Evolutionary conservation across 2,797 vertebrate genomes (phyloP), one percentile per base, ranked within the genome.

Genomic region (Sebastes alutus): DNA sequence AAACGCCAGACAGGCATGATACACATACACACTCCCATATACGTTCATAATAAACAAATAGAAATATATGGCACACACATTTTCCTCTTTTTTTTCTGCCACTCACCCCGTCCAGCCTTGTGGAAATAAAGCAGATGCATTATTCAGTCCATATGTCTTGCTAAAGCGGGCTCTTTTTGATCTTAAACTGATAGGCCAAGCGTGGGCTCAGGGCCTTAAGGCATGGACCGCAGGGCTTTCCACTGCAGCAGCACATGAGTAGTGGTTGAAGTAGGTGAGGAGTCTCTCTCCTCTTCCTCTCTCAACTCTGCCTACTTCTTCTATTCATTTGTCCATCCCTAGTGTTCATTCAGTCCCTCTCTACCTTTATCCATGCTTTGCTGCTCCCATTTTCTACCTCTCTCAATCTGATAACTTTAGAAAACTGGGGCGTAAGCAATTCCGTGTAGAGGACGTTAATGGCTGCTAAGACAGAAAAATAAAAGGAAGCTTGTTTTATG

Each of bases 101-200:
- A 87, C 83, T 91, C 72, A 77, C 76, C 84, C 67, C 7, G 32
- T 91, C 82, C 92, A 91, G 82, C 85, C 90, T 89, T 87, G 91
- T 90, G 90, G 91, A 94, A 94, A 84, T 93, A 94, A 94, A 93
- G 78, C 82, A 75, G 83, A 91, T 95, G 89, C 90, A 94, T 95
- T 94, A 95, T 95, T 95, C 93, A 95, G 90, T 87, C 93, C 93
- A 93, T 94, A 94, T 94, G 94, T 94, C 91, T 94, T 84, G 90
- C 91, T 94, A 93, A 94, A 95, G 93, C 65, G 59, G 84, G 92
- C 80, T 92, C 90, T 92, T 93, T 95, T 94, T 94, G 87, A 94
- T 95, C 93, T 93, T 92, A 93, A 94, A 95, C 91, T 92, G 94
- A 93, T 94, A 93, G 92, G 92, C 93, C 92, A 91, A 93, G 93